Base-by-base conservation (phyloP, 2,888 invertebrate species). In the Netelia inedita region DNA sequence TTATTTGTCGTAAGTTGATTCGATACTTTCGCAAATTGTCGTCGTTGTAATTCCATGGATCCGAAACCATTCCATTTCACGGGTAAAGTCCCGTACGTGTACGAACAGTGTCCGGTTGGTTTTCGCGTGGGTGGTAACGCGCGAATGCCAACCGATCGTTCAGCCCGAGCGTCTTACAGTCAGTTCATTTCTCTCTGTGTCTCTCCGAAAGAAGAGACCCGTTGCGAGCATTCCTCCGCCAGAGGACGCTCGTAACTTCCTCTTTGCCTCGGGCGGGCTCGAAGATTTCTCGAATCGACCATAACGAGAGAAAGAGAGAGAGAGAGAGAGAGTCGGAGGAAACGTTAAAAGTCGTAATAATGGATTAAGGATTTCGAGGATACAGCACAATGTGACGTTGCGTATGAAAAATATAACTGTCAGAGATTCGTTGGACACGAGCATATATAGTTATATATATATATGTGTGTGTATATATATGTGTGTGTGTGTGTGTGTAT, bases 111-210 rank as follows among this genome's bases (percentile, higher is more conserved):
- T 63, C 46, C 19, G 55, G 41, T 57, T 55, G 16, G 16, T 63
- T 74, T 74, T 74, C 59, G 74, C 74, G 74, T 74, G 74, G 74
- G 74, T 63, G 74, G 63, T 6, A 46, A 23, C 46, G 28, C 73
- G 21, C 46, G 61, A 59, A 10, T 55, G 35, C 16, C 23, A 41
- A 35, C 50, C 74, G 50, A 74, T 74, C 46, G 74, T 63, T 74
- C 50, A 16, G 16, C 16, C 63, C 16, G 41, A 16, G n/a, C 35
- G 35, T 35, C 35, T 35, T 35, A 35, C 6, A 35, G 5, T 35
- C 35, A 6, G 6, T 5, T 35, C 35, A 35, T 35, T 35, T 35
- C 35, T 35, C 35, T 35, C 35, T 6, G 35, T 35, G 35, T 35
- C 35, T 35, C 35, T 35, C 35, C 35, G 35, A 35, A 35, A 35